Conservation (phyloP, 2,113 vertebrate genomes). For the Saguinus imperator region DNA sequence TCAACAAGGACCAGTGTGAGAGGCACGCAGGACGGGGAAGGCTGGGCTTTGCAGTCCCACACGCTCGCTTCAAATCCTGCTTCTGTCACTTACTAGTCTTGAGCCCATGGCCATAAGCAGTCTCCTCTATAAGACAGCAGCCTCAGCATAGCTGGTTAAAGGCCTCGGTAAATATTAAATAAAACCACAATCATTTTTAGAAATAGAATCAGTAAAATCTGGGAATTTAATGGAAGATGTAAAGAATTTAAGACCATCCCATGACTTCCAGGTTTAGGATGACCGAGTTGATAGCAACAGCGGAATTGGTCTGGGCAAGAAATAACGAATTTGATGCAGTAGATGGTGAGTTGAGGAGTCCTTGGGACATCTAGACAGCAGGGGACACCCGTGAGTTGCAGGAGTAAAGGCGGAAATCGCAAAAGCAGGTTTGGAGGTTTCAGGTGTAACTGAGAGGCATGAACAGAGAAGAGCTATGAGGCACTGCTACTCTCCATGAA, state of each 20-base stretch:
- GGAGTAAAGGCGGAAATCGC: not conserved
- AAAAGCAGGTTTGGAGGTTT: not conserved
- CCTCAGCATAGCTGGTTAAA: not conserved
- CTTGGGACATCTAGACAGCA: not conserved
- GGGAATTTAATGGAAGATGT: not conserved
- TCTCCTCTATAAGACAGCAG: not conserved
- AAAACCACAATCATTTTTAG: not conserved
- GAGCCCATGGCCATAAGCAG: too few relatives aligned
- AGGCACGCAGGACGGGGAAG: rapidly evolving
- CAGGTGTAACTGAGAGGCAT: rapidly evolving
- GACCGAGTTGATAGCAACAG: not conserved
- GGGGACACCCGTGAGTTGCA: not conserved
- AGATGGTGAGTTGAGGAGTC: not conserved
- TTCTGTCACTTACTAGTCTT: not conserved
- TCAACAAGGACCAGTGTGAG: rapidly evolving
- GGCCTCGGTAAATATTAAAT: not conserved
- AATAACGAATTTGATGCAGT: rapidly evolving
- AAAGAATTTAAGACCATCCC: not conserved
- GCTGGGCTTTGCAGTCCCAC: not conserved
- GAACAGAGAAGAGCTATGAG: not conserved
- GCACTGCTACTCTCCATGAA: not conserved
- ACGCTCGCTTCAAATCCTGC: too few relatives aligned
- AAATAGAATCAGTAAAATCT: not conserved
- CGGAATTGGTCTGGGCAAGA: not conserved
- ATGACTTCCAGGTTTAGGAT: not conserved